Conservation (phyloP, 2,888 invertebrate species). For the Creontiades dilutus region DNA sequence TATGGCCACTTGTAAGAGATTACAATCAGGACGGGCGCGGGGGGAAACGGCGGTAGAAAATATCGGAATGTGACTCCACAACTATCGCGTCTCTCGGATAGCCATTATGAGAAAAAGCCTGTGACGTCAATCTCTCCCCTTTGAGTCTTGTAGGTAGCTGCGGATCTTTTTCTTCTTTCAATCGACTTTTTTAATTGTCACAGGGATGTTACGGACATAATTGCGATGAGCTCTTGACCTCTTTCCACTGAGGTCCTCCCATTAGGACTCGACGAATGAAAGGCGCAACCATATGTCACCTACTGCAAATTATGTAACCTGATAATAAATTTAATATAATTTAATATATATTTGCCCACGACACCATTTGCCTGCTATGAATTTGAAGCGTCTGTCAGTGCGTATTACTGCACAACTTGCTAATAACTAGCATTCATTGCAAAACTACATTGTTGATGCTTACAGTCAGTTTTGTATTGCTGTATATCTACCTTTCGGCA, state of each 20-base stretch:
- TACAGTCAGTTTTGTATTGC: no score
- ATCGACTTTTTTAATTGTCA: constrained; percentile 15
- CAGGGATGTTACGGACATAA: neutral
- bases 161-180: neutral
- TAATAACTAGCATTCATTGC: no score
- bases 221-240: constrained; percentile 2
- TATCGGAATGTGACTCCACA: constrained; percentile 44
- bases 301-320: no score
- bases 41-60: neutral
- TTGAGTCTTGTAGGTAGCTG: neutral
- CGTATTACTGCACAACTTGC: no score
- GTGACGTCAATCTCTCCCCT: constrained; percentile 45
- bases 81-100: constrained; percentile 37
- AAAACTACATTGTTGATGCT: no score
- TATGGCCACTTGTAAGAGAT: constrained; percentile 19
- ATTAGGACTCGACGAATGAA: no score
- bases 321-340: no score
- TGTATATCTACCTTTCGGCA: no score
- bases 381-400: no score
- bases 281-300: no score
- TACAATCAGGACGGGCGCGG: constrained; percentile 25
- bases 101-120: constrained; percentile 46
- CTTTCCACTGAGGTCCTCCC: neutral
- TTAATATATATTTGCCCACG: no score
- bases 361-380: no score